Conservation (phyloP, 2,888 invertebrate species). For the Temnothorax rugatulus region DNA sequence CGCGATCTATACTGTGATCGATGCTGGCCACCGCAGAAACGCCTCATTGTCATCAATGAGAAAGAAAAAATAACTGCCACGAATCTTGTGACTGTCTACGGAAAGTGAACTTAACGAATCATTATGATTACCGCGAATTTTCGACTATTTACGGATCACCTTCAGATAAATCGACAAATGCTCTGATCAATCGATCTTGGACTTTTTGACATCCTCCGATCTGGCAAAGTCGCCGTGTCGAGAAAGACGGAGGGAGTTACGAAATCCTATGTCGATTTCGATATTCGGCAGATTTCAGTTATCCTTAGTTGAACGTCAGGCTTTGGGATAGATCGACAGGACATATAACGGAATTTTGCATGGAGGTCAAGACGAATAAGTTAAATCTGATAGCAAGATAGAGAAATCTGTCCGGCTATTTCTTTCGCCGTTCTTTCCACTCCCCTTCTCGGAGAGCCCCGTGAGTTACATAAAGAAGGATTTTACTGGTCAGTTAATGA, state of each 20-base stretch:
- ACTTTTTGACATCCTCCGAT: not conserved
- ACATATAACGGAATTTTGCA: not conserved
- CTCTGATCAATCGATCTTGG: not conserved
- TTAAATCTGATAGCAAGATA: constrained; percentile 24
- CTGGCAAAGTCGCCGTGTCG: not conserved
- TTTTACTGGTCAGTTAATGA: constrained; percentile 80
- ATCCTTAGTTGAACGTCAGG: not conserved
- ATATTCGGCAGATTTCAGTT: not conserved
- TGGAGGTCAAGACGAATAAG: not conserved
- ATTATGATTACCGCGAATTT: not conserved
- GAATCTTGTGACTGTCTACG: not conserved
- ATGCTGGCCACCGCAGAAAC: not conserved
- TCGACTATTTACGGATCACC: not conserved
- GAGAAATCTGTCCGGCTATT: constrained; percentile 39
- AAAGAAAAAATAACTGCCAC: not conserved
- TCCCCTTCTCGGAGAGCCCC: constrained; percentile 54
- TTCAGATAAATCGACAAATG: not conserved
- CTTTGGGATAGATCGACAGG: not conserved
- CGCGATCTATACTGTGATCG: constrained; percentile 11
- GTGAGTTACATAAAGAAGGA: constrained; percentile 81
- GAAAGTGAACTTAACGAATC: not conserved
- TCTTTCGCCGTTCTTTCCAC: constrained; percentile 52
- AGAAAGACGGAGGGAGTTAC: not conserved
- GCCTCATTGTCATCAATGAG: not conserved
- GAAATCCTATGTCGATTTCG: not conserved